These are phyloP conservation scores for Caenorhabditis briggsae DNA, from an alignment of 1,140 invertebrate species.

Conservation along the genomic window DNA sequence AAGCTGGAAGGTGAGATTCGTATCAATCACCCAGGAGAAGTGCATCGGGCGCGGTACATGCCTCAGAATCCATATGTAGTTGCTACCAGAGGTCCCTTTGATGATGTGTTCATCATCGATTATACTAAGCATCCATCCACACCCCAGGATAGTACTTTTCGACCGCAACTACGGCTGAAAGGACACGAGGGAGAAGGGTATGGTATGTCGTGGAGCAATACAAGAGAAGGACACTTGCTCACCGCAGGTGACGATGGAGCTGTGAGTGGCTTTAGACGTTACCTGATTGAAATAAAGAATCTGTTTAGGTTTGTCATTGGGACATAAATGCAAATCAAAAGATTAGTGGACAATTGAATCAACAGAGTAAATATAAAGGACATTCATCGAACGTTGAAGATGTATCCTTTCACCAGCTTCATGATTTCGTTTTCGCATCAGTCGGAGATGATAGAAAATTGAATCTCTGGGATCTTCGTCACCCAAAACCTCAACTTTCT, in stretches of 20 bases:
- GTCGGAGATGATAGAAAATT: slow-evolving; percentile 99
- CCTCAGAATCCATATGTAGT: slow-evolving; percentile 99
- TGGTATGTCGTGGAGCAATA: slow-evolving; percentile 98
- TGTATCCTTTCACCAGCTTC: slow-evolving; percentile 97
- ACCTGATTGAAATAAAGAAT: background rate
- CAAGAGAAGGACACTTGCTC: slow-evolving; percentile 94
- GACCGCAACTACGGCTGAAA: slow-evolving; percentile 83
- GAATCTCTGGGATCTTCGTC: slow-evolving; percentile 99
- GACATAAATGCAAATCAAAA: slow-evolving; percentile 89
- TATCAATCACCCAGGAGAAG: slow-evolving; percentile 99
- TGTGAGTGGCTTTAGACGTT: slow-evolving; percentile 79
- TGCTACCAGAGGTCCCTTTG: slow-evolving; percentile 98
- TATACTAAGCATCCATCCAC: slow-evolving; percentile 99
- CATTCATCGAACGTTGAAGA: slow-evolving; percentile 95
- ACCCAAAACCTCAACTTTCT: slow-evolving; percentile 86
- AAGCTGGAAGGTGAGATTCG: slow-evolving; percentile 99
- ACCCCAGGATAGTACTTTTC: slow-evolving; percentile 90
- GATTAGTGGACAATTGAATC: slow-evolving; percentile 93
- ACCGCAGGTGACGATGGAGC: slow-evolving; percentile 99
- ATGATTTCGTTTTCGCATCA: slow-evolving; percentile 97
- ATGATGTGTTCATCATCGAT: slow-evolving; percentile 97
- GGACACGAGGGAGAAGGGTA: slow-evolving; percentile 98
- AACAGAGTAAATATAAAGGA: slow-evolving; percentile 97
- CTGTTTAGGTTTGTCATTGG: slow-evolving; percentile 86
- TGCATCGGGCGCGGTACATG: slow-evolving; percentile 98